phyloP scores from a whole-genome alignment of 2,888 invertebrate species.

The Athalia rosae region DNA sequence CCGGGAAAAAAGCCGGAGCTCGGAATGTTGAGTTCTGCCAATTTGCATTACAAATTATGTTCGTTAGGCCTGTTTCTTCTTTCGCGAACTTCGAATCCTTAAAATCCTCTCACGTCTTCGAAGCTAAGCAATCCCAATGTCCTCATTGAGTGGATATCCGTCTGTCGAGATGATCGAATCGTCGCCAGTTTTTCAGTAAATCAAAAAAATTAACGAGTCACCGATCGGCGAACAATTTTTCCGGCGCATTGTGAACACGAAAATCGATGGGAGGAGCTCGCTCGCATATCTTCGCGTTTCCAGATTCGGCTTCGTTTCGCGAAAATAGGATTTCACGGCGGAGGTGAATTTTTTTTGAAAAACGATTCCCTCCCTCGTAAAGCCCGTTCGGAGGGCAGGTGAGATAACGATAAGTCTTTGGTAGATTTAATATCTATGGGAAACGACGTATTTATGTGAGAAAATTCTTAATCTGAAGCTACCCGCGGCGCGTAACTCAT shows the following conservation, averaged over 20 bases:
- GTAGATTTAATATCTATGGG: not conserved
- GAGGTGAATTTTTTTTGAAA: too few species aligned
- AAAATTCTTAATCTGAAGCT: slow-evolving; percentile 29
- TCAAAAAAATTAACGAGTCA: not conserved
- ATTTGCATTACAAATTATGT: slow-evolving; percentile 66
- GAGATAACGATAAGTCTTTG: not conserved
- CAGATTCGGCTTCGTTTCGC: too few species aligned
- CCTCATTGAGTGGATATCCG: too few species aligned
- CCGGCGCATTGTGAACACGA: too few species aligned
- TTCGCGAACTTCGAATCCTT: slow-evolving; percentile 14
- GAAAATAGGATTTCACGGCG: too few species aligned
- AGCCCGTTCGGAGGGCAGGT: not conserved
- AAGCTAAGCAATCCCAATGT: too few species aligned
- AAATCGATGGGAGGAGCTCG: too few species aligned
- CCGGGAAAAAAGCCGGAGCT: slow-evolving; percentile 16
- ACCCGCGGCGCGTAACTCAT: slow-evolving; percentile 6
- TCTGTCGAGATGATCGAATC: too few species aligned
- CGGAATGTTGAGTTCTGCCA: slow-evolving; percentile 28
- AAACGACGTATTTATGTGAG: slow-evolving; percentile 38
- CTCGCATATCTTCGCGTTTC: too few species aligned
- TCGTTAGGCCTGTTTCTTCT: slow-evolving; percentile 50
- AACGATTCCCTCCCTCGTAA: too few species aligned
- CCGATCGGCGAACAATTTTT: too few species aligned
- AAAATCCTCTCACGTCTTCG: slow-evolving; percentile 13
- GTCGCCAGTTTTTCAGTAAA: too few species aligned